phyloP scores from a whole-genome alignment of 2,888 invertebrate genomes.

The Drosophila prostipennis region DNA sequence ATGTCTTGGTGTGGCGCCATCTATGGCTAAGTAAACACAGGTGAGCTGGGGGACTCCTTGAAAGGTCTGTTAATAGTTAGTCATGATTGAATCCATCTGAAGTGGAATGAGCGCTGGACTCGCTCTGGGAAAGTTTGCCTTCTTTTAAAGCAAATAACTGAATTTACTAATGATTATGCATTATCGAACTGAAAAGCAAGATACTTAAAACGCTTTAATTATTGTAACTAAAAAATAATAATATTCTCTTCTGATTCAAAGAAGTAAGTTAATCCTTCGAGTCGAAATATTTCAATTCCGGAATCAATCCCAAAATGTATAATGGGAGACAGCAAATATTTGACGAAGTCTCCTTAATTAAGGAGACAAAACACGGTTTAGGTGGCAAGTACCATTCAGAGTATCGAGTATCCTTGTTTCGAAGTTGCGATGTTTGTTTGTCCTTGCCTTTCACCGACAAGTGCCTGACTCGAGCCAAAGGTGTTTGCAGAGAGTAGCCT shows the following conservation, averaged over 20 bases:
- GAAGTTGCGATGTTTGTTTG: constrained; percentile 11
- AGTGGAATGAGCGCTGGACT: background rate
- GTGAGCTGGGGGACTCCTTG: constrained; percentile 16
- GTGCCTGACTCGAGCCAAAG: constrained; percentile 22
- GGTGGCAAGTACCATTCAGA: background rate
- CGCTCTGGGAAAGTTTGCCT: background rate
- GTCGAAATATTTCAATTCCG: no score
- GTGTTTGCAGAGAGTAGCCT: constrained; percentile 33
- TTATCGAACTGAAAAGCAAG: no score
- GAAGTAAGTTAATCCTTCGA: no score
- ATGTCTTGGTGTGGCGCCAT: constrained; percentile 26
- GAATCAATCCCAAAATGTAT: background rate
- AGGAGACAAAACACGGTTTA: constrained; percentile 1
- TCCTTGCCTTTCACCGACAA: constrained; percentile 6
- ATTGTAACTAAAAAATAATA: no score
- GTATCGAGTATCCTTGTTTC: constrained; percentile 17
- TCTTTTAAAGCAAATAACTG: background rate
- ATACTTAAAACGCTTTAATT: no score
- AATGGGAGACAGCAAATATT: background rate
- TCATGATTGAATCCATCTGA: background rate
- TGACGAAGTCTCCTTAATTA: constrained; percentile 3
- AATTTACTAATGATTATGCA: no score
- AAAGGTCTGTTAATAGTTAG: constrained; percentile 8
- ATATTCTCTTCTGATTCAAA: no score
- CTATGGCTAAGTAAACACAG: constrained; percentile 33